Conservation (phyloP, 2,797 vertebrate species). For the Aldrovandia affinis region DNA sequence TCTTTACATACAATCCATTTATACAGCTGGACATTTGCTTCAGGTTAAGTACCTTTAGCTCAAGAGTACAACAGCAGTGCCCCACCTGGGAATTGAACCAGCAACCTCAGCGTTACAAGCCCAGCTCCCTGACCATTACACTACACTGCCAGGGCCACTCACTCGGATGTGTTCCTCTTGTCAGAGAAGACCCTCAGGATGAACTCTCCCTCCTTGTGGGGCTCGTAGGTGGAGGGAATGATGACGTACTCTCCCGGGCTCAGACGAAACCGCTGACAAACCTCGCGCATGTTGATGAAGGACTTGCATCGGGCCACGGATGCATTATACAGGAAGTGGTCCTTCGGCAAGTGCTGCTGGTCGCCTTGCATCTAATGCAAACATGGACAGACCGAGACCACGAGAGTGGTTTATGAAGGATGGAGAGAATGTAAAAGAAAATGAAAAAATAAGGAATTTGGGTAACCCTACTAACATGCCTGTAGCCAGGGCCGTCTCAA, state of each 20-base stretch:
- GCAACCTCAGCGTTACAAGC: too few relatives aligned
- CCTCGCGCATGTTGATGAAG: constrained; percentile 95
- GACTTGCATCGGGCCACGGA: constrained; percentile 89
- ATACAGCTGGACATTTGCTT: too few relatives aligned
- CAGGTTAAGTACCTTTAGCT: too few relatives aligned
- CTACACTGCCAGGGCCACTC: constrained; percentile 62
- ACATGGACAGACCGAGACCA: constrained; percentile 7
- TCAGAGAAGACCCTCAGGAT: constrained; percentile 97
- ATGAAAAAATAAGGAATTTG: background rate
- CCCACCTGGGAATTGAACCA: too few relatives aligned
- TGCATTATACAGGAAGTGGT: constrained; percentile 94
- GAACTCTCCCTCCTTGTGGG: constrained; percentile 92
- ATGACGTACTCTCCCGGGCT: constrained; percentile 91
- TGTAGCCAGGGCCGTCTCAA: too few relatives aligned
- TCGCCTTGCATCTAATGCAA: constrained; percentile 81
- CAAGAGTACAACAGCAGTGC: too few relatives aligned
- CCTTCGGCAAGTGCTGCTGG: constrained; percentile 89
- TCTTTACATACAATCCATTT: too few relatives aligned
- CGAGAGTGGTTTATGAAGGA: background rate
- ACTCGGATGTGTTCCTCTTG: constrained; percentile 92
- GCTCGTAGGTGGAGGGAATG: constrained; percentile 89
- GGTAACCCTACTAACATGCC: too few relatives aligned
- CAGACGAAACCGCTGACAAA: constrained; percentile 88
- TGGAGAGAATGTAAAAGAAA: background rate
- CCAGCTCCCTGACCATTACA: too few relatives aligned